Evolutionary conservation across 1,140 invertebrate species (phyloP).

Genomic region (Brachionus manjavacas): DNA sequence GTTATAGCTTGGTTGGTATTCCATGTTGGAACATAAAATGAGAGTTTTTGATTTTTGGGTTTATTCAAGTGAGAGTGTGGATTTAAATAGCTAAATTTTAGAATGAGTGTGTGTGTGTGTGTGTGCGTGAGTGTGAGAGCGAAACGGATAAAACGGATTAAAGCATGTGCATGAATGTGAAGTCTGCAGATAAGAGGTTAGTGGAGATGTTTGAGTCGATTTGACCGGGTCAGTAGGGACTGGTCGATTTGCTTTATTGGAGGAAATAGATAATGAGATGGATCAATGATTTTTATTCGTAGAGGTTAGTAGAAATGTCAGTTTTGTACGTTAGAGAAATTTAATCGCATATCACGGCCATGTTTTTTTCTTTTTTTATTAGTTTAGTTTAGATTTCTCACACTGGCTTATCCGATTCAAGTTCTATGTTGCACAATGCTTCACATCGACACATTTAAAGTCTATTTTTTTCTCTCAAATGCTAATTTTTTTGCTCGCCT

Average conservation of each 20-base stretch:
- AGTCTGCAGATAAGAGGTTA: neutral
- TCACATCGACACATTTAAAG: neutral
- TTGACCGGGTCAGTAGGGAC: neutral
- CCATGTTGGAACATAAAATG: neutral
- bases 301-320: neutral
- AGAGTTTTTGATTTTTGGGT: neutral
- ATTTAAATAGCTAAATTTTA: neutral
- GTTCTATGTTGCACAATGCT: neutral
- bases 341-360: neutral
- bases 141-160: slow-evolving; percentile 6
- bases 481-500: no score
- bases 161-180: neutral
- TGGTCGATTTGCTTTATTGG: neutral
- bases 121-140: neutral
- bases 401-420: neutral
- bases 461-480: neutral
- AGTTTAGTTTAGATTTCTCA: neutral
- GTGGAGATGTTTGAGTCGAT: neutral
- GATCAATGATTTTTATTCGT: slow-evolving; percentile 1
- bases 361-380: neutral
- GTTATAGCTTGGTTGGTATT: slow-evolving; percentile 18
- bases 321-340: slow-evolving; percentile 23
- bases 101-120: neutral
- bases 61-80: neutral
- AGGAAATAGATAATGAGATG: neutral